Percentiles rank a stretch among this genome's conserved stretches.
Conservation (phyloP, 1,140 invertebrate species). For the Trinorchestia longiramus region DNA sequence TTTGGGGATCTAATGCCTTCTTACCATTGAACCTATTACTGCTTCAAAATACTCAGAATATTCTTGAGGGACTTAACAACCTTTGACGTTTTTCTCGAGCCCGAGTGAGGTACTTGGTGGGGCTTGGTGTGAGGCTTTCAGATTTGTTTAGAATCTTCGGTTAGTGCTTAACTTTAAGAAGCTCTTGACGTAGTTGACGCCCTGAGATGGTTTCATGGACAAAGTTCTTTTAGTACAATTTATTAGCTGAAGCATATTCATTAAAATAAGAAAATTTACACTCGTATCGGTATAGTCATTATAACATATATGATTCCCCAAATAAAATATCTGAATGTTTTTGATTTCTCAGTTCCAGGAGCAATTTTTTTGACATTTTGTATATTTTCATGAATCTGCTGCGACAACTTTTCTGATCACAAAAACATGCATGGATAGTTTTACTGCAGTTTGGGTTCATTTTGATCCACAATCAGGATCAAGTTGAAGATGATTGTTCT, state of each 20-base stretch:
- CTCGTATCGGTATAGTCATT: background rate
- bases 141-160: background rate
- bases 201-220: background rate
- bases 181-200: background rate
- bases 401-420: background rate
- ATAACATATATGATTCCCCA: background rate
- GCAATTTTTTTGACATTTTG: background rate
- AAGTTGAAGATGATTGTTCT: background rate
- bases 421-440: background rate
- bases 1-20: constrained; percentile 52
- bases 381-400: background rate
- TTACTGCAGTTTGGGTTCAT: background rate
- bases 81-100: constrained; percentile 14
- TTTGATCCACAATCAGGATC: background rate
- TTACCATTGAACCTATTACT: constrained; percentile 46
- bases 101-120: background rate
- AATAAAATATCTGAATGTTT: background rate
- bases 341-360: background rate
- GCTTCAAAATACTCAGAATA: constrained; percentile 50
- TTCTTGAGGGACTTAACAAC: constrained; percentile 24
- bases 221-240: background rate
- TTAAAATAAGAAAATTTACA: background rate
- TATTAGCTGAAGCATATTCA: background rate
- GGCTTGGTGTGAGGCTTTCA: background rate
- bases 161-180: background rate